Conservation (phyloP, 2,888 invertebrate species). For the Leptinotarsa juncta region DNA sequence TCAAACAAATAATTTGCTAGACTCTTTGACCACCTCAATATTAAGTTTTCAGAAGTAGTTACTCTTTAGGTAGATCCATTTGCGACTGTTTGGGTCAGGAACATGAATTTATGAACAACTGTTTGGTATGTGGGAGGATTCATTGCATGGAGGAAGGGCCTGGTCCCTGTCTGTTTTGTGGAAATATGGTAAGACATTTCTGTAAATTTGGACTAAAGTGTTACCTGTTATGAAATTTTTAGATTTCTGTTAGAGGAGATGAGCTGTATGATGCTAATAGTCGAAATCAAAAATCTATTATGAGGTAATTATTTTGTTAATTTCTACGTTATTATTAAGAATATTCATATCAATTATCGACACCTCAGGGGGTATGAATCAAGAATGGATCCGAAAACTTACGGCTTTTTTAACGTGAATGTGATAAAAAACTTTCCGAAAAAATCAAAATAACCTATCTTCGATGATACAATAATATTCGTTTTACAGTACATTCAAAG, state of each 20-base stretch:
- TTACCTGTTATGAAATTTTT: slow-evolving; percentile 26
- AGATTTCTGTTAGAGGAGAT: slow-evolving; percentile 53
- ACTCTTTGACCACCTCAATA: no score
- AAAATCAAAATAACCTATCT: no score
- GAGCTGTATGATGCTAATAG: slow-evolving; percentile 39
- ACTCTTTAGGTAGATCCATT: slow-evolving; percentile 77
- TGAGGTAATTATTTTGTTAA: slow-evolving; percentile 46
- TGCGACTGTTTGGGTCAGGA: slow-evolving; percentile 95
- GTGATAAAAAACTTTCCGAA: no score
- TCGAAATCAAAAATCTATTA: slow-evolving; percentile 46
- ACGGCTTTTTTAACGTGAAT: no score
- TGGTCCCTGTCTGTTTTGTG: slow-evolving; percentile 95
- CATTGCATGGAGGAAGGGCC: slow-evolving; percentile 97
- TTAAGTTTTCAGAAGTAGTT: no score
- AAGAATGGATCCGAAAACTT: no score
- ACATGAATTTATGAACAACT: slow-evolving; percentile 93
- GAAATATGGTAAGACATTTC: slow-evolving; percentile 74
- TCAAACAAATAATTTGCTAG: no score
- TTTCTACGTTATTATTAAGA: neutral
- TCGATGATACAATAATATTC: no score
- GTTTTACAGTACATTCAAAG: no score
- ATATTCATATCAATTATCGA: no score
- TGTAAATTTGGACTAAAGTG: neutral
- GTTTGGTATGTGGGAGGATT: slow-evolving; percentile 91
- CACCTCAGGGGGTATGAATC: no score